Conservation (phyloP, 2,113 vertebrate genomes). For the Rousettus leschenaultii region DNA sequence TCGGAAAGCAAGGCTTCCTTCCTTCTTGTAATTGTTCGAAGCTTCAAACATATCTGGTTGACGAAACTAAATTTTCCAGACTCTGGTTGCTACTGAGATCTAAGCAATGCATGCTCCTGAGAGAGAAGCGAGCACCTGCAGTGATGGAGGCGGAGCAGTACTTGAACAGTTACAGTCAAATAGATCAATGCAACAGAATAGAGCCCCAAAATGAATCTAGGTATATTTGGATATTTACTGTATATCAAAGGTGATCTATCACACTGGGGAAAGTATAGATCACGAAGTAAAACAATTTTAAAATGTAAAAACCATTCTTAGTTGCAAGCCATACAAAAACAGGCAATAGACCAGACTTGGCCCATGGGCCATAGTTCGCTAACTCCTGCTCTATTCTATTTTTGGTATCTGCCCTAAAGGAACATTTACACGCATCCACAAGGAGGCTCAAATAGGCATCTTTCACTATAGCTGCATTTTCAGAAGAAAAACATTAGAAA, state of each 20-base stretch:
- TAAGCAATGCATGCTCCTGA: background rate
- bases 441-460: background rate
- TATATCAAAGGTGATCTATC: background rate
- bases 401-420: background rate
- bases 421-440: background rate
- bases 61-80: background rate
- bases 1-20: background rate
- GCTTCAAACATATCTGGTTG: background rate
- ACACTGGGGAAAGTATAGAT: background rate
- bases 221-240: background rate
- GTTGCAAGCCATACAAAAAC: background rate
- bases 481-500: background rate
- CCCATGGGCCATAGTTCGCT: background rate
- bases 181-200: background rate
- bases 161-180: background rate
- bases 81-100: background rate
- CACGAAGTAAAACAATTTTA: background rate
- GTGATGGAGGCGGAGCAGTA: background rate
- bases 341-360: background rate
- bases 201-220: background rate
- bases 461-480: background rate
- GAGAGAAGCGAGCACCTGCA: background rate
- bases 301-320: background rate
- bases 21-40: background rate
- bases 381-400: background rate